These are phyloP conservation scores for Nemurella pictetii DNA, from an alignment of 2,888 invertebrate species.

Conservation along the genomic window DNA sequence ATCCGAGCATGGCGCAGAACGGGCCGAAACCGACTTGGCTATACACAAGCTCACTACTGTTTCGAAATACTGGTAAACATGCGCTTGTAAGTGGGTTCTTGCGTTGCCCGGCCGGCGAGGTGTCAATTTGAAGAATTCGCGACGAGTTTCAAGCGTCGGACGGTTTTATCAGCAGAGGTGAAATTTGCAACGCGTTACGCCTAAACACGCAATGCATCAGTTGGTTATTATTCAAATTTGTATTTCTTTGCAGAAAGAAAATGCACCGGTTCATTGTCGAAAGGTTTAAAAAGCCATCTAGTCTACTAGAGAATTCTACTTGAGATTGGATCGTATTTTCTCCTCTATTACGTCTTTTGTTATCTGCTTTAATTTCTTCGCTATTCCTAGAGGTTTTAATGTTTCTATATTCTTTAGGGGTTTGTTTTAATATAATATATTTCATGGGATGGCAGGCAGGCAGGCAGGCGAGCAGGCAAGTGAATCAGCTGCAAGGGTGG, in stretches of 20 bases:
- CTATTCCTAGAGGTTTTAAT: constrained; percentile 25
- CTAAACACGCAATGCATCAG: too few relatives aligned
- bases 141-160: too few relatives aligned
- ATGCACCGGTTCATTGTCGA: neutral
- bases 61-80: neutral
- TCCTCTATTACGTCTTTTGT: neutral
- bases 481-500: neutral
- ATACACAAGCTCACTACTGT: neutral
- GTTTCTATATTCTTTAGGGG: constrained; percentile 28
- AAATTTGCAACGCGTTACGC: too few relatives aligned
- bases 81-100: neutral
- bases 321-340: neutral
- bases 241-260: neutral
- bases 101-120: neutral
- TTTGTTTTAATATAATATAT: constrained; percentile 31
- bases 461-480: neutral
- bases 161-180: too few relatives aligned
- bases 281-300: neutral
- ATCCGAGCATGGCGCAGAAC: neutral
- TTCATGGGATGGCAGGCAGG: neutral
- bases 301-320: neutral
- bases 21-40: neutral
- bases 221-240: neutral
- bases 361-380: constrained; percentile 13
- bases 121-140: neutral